Percentiles rank a stretch among this genome's conserved stretches.
Evolutionary conservation across 1,140 invertebrate species (phyloP).

Genomic region (Thalassaphorura encarpata): DNA sequence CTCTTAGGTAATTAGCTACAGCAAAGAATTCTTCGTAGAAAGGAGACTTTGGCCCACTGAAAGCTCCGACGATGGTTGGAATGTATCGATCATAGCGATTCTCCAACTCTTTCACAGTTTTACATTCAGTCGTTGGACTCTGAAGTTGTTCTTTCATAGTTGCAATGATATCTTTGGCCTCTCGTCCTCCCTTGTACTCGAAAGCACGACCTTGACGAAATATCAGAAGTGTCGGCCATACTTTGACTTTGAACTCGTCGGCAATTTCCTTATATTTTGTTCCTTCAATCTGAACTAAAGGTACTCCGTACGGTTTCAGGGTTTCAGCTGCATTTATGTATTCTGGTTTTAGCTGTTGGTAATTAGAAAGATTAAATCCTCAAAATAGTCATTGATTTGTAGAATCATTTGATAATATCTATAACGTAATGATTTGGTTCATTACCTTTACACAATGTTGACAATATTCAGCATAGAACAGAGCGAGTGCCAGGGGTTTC

Average conservation of each 20-base stretch:
- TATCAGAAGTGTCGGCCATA: constrained; percentile 42
- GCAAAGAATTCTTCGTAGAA: constrained; percentile 44
- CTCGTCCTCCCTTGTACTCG: constrained; percentile 43
- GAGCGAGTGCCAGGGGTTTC: constrained; percentile 45
- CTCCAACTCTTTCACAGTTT: constrained; percentile 37
- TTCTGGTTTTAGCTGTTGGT: constrained; percentile 40
- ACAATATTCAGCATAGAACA: constrained; percentile 54
- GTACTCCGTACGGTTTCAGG: constrained; percentile 38
- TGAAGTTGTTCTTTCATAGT: constrained; percentile 47
- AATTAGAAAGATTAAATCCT: constrained; percentile 6
- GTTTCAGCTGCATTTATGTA: constrained; percentile 43
- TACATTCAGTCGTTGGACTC: constrained; percentile 42
- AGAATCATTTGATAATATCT: no score
- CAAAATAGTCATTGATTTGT: no score
- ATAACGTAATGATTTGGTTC: not conserved
- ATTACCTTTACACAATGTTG: constrained; percentile 36
- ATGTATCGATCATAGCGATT: constrained; percentile 42
- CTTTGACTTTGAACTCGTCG: constrained; percentile 39
- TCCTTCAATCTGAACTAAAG: constrained; percentile 45
- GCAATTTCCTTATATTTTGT: constrained; percentile 39
- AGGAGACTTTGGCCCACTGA: constrained; percentile 38
- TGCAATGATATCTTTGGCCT: constrained; percentile 39
- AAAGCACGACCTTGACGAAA: constrained; percentile 43
- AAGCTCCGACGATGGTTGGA: constrained; percentile 48
- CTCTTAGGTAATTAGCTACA: constrained; percentile 44